Evolutionary conservation across 1,140 invertebrate species (phyloP).

Genomic region (Drosophila murphyi): DNA sequence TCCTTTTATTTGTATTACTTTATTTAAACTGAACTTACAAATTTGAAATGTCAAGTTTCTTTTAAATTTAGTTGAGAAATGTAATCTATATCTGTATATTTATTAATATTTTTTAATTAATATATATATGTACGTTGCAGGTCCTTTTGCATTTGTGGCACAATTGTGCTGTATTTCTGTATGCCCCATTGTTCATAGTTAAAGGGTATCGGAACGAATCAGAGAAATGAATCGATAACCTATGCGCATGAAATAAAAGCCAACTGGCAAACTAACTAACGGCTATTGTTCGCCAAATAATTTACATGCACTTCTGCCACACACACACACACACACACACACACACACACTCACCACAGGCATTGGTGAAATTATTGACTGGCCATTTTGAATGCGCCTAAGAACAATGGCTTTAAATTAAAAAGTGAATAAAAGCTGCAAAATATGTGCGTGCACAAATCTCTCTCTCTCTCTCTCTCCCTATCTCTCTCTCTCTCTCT

Average conservation of each 20-base stretch:
- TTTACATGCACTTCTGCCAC: constrained; percentile 56
- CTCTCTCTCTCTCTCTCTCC: background rate
- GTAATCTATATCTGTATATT: no score
- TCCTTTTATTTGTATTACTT: no score
- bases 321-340: background rate
- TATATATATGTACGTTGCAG: no score
- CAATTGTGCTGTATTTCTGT: no score
- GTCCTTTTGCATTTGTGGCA: no score
- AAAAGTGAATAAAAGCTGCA: constrained; percentile 71
- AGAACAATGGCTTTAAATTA: constrained; percentile 80
- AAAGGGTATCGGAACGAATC: constrained; percentile 7
- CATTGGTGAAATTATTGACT: constrained; percentile 36
- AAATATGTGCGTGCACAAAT: constrained; percentile 48
- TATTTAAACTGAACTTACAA: no score
- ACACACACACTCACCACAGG: no score
- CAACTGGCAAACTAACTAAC: constrained; percentile 71
- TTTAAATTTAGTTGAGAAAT: no score
- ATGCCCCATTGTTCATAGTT: background rate
- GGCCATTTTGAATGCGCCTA: constrained; percentile 47
- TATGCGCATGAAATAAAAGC: constrained; percentile 35
- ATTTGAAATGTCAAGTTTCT: no score
- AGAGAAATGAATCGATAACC: background rate
- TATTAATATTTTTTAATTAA: no score
- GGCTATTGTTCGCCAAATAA: constrained; percentile 69
- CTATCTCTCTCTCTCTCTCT: background rate